phyloP scores from a whole-genome alignment of 2,113 vertebrate genomes.

The Xenopus borealis region DNA sequence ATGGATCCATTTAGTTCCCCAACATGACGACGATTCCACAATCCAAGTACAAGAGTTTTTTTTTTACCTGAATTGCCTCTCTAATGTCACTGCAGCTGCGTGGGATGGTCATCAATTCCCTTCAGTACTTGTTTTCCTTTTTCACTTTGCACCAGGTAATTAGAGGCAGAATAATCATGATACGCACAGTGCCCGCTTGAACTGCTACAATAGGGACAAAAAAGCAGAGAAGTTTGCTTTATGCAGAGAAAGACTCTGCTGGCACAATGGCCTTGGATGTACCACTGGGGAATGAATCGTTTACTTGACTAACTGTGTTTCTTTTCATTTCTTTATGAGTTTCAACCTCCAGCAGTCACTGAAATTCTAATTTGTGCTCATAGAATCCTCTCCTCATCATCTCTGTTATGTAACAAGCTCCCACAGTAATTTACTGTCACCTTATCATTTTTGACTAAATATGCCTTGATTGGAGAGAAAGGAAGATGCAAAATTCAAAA shows the following conservation, averaged over 20 bases:
- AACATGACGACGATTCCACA: conserved; percentile 56
- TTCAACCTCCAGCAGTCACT: neutral
- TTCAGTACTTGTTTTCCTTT: conserved; percentile 78
- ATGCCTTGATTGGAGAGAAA: neutral
- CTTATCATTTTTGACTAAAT: neutral
- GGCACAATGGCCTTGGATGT: neutral
- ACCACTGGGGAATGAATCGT: neutral
- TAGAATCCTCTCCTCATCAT: neutral
- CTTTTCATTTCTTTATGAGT: neutral
- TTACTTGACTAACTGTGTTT: neutral
- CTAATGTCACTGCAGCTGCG: conserved; percentile 88
- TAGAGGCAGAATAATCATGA: neutral
- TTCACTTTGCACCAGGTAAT: conserved; percentile 79
- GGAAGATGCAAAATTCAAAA: too few relatives aligned
- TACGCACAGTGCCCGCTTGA: neutral
- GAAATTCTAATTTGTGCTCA: neutral
- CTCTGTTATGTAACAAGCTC: neutral
- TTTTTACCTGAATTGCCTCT: conserved; percentile 72
- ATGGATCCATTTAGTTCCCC: conserved; percentile 72
- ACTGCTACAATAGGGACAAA: neutral
- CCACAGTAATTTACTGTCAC: neutral
- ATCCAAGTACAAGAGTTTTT: conserved; percentile 64
- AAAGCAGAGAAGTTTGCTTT: neutral
- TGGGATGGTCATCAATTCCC: conserved; percentile 75
- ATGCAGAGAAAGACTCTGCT: neutral